Percentiles rank a stretch among this genome's conserved stretches.
Conservation (phyloP, 2,888 invertebrate genomes). For the Hydrotaea cyrtoneurina region DNA sequence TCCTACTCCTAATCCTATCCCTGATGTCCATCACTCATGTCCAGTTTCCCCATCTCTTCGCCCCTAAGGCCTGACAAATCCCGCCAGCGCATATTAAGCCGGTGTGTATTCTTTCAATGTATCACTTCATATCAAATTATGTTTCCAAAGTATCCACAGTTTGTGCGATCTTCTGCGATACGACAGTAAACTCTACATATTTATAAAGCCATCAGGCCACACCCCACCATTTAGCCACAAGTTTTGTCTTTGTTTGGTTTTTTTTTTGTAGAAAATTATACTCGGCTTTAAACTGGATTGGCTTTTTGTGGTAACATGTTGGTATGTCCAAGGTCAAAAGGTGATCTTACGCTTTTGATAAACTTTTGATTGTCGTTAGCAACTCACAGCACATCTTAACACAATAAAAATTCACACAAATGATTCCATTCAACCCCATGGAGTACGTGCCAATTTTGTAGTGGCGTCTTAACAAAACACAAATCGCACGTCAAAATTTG, state of each 20-base stretch:
- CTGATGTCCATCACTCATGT: too few relatives aligned
- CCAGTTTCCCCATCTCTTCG: too few relatives aligned
- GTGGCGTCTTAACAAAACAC: conserved; percentile 63
- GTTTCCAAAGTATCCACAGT: too few relatives aligned
- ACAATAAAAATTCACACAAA: conserved; percentile 43
- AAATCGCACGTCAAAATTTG: conserved; percentile 29
- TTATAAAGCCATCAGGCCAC: conserved; percentile 53
- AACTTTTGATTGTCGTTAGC: conserved; percentile 31
- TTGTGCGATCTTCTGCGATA: not conserved
- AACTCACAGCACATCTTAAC: conserved; percentile 8
- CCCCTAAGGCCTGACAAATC: too few relatives aligned
- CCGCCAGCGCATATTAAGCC: too few relatives aligned
- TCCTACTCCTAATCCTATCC: too few relatives aligned
- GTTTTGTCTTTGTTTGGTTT: not conserved
- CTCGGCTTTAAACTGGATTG: conserved; percentile 25
- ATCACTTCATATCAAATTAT: too few relatives aligned
- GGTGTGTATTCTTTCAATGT: too few relatives aligned
- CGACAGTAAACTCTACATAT: not conserved
- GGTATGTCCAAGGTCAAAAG: conserved; percentile 65
- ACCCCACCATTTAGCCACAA: conserved; percentile 52
- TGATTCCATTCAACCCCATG: conserved; percentile 25
- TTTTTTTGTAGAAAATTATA: conserved; percentile 6
- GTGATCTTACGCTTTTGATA: conserved; percentile 64
- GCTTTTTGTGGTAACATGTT: conserved; percentile 51
- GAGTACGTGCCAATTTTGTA: conserved; percentile 55